Percentiles rank a stretch among this genome's conserved stretches.
These are phyloP conservation scores for Spondyliosoma cantharus DNA, from an alignment of 2,797 vertebrate genomes.

Conservation along the genomic window DNA sequence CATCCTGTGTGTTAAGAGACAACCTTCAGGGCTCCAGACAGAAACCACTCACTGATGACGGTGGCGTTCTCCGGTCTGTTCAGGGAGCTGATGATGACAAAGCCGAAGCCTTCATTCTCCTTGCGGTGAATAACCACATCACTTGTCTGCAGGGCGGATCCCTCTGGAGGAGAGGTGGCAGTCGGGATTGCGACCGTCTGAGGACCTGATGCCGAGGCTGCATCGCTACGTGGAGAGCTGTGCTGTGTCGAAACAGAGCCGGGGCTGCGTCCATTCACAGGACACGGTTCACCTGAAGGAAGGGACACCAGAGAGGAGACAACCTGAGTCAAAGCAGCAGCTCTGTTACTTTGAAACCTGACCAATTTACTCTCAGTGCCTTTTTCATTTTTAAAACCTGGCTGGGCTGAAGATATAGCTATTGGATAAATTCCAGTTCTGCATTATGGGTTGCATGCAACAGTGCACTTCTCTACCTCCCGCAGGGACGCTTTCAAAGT, in stretches of 20 bases:
- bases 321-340: slow-evolving; percentile 5
- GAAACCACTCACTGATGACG: slow-evolving; percentile 91
- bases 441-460: slow-evolving; percentile 22
- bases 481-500: slow-evolving; percentile 19
- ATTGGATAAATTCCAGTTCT: slow-evolving; percentile 1
- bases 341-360: not conserved
- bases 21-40: slow-evolving; percentile 16
- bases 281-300: slow-evolving; percentile 91
- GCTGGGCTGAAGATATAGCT: slow-evolving; percentile 8
- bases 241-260: slow-evolving; percentile 95
- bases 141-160: slow-evolving; percentile 89
- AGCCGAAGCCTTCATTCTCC: slow-evolving; percentile 98
- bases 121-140: slow-evolving; percentile 98
- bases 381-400: slow-evolving; percentile 12
- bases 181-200: slow-evolving; percentile 80
- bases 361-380: not conserved
- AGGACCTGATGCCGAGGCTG: slow-evolving; percentile 85
- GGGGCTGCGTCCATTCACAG: slow-evolving; percentile 94
- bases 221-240: slow-evolving; percentile 95
- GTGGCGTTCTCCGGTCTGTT: slow-evolving; percentile 95
- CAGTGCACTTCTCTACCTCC: slow-evolving; percentile 21
- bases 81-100: slow-evolving; percentile 99
- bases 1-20: slow-evolving; percentile 1
- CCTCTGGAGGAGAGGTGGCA: slow-evolving; percentile 86
- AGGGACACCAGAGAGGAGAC: slow-evolving; percentile 26